Base-by-base conservation (phyloP, 2,113 vertebrate genomes). In the Austrofundulus limnaeus region DNA sequence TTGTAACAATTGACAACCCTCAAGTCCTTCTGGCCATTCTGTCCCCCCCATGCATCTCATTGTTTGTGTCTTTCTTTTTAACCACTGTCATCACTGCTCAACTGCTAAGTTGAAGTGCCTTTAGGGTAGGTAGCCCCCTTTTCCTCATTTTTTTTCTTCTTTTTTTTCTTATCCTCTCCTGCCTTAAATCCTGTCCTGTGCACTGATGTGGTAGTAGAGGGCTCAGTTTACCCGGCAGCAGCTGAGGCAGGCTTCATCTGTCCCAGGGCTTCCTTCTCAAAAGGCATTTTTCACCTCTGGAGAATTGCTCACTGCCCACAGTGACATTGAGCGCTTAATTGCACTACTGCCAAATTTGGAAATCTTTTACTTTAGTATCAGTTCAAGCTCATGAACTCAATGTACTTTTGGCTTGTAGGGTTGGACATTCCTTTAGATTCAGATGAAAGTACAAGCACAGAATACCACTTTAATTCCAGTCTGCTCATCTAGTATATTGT, bases 211-310 rank as follows among this genome's bases (percentile, higher is more conserved):
- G 84, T 79, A 70, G 66, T 70, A 79, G 70, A 62, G 52, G 70
- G 73, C 90, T 90, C 88, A 72, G 75, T 80, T 90, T 91, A 88
- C 86, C 58, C 74, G 43, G 61, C 82, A 85, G 87, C 86, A 88
- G 87, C 87, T 90, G 90, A 90, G 73, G 70, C 80, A 70, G 82
- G 54, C 84, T 88, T 81, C 83, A 81, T 82, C 85, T 82, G 75
- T 90, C 82, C 75, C 73, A 75, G 78, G 68, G 78, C 84, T 85
- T 89, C 81, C 79, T 78, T 84, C 80, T 75, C 78, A 82, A 85
- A 89, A 86, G 79, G 77, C 77, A 77, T 85, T 81, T 88, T 83
- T 83, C 17, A 61, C 75, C 86, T 80, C 86, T 79, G 46, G 83
- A 84, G 81, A 83, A 71, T 85, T 71, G 75, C 70, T 77, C 77